Conservation (phyloP, 2,113 vertebrate genomes). For the Lepus timidus region DNA sequence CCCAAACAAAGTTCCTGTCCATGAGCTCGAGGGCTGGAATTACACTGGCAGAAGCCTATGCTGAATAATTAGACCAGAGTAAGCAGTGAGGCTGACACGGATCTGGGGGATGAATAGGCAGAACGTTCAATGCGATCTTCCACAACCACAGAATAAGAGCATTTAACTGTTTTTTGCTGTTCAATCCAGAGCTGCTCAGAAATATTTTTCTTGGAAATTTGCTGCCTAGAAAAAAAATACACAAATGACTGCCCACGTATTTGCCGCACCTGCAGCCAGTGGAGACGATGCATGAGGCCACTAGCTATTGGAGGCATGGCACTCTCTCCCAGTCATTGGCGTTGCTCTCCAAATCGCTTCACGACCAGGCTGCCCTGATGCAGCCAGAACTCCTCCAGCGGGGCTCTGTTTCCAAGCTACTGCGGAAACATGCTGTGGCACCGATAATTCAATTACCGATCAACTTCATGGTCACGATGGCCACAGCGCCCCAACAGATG, state of each 20-base stretch:
- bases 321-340: not conserved
- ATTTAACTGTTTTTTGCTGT: not conserved
- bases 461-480: not conserved
- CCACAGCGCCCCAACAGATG: not conserved
- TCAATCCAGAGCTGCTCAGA: not conserved
- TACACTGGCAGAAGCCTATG: not conserved
- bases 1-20: no score
- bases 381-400: not conserved
- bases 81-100: fast-evolving
- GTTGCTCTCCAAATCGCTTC: not conserved
- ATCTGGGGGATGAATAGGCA: no score
- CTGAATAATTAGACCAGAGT: not conserved
- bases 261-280: not conserved
- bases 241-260: not conserved
- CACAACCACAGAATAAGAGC: fast-evolving
- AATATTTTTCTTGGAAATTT: not conserved
- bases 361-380: not conserved
- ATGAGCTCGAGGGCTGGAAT: not conserved
- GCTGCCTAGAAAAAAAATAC: not conserved
- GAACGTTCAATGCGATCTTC: not conserved
- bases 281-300: no score
- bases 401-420: not conserved
- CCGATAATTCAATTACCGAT: not conserved
- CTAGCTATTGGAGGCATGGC: not conserved
- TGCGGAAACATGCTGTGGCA: not conserved